Percentiles rank a stretch among this genome's conserved stretches.
phyloP scores from a whole-genome alignment of 2,113 vertebrate species.

The Okapia johnstoni region DNA sequence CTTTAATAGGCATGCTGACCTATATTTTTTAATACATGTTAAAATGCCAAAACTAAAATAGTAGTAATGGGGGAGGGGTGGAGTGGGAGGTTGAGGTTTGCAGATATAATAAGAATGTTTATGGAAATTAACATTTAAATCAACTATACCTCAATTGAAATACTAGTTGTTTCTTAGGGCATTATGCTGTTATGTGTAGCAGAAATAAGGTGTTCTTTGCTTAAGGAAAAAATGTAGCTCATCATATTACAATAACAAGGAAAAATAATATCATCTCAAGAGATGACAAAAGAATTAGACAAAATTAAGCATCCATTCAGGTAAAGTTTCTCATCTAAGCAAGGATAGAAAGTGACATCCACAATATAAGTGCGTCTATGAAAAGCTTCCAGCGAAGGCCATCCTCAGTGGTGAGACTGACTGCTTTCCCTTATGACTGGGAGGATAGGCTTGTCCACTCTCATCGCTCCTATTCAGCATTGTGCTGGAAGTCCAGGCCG shows the following conservation, averaged over 20 bases:
- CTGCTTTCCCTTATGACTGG: neutral
- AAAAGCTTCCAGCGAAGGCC: neutral
- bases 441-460: neutral
- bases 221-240: neutral
- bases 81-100: neutral
- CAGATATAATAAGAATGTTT: neutral
- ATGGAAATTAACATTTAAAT: neutral
- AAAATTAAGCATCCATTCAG: neutral
- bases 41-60: too few relatives aligned
- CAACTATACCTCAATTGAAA: neutral
- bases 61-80: neutral
- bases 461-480: neutral
- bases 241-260: neutral
- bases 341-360: neutral
- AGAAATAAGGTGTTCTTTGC: neutral
- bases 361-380: too few relatives aligned
- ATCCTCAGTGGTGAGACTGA: neutral
- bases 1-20: too few relatives aligned
- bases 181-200: neutral
- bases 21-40: fast-evolving
- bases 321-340: neutral
- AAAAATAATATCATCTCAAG: neutral
- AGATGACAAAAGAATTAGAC: neutral
- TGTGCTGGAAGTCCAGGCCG: neutral
- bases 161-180: neutral